These are phyloP conservation scores for Streblospio benedicti DNA, from an alignment of 1,140 invertebrate species.

Conservation along the genomic window DNA sequence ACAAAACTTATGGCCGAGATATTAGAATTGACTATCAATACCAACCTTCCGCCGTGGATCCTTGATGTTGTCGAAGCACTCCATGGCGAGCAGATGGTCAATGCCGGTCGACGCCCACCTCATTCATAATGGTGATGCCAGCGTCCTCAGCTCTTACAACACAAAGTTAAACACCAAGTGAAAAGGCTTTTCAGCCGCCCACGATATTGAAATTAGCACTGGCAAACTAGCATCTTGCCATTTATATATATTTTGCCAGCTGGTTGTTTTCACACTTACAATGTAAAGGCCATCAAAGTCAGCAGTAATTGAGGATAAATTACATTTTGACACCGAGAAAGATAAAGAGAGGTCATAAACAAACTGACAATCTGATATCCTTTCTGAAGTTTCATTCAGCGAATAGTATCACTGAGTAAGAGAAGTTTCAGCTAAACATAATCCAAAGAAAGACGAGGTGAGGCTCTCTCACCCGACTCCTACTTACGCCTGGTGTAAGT, in stretches of 20 bases:
- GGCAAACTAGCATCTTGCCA: too few relatives aligned
- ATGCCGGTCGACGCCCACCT: conserved; percentile 96
- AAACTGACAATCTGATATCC: too few relatives aligned
- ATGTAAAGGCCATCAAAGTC: too few relatives aligned
- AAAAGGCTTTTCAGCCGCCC: too few relatives aligned
- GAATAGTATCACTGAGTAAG: background rate
- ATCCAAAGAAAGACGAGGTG: background rate
- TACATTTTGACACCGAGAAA: too few relatives aligned
- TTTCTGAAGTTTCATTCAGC: too few relatives aligned
- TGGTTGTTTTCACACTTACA: too few relatives aligned
- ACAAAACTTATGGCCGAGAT: background rate
- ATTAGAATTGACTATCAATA: conserved; percentile 7
- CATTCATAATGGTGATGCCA: conserved; percentile 84
- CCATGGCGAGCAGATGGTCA: conserved; percentile 92
- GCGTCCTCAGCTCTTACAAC: conserved; percentile 72
- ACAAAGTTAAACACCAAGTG: too few relatives aligned
- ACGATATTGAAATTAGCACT: too few relatives aligned
- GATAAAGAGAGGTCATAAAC: too few relatives aligned
- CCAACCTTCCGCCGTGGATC: conserved; percentile 59
- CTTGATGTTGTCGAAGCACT: conserved; percentile 87
- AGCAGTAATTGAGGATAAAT: too few relatives aligned
- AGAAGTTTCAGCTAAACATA: background rate
- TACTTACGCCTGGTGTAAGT: conserved; percentile 68
- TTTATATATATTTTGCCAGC: too few relatives aligned
- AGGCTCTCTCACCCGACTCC: background rate